Evolutionary conservation across 2,888 invertebrate genomes (phyloP).

Genomic region (Patella ulyssiponensis): DNA sequence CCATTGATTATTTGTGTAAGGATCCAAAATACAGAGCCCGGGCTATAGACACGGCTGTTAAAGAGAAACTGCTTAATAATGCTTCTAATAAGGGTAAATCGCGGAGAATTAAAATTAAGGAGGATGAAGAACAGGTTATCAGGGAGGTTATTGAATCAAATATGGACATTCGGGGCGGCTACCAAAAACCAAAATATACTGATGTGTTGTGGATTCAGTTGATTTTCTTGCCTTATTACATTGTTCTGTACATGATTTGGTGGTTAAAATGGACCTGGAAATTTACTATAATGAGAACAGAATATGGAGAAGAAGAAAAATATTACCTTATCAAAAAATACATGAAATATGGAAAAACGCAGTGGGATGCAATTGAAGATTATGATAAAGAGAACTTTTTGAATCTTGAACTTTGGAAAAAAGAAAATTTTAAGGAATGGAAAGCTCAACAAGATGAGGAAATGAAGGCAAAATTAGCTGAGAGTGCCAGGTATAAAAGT

Average conservation of each 20-base stretch:
- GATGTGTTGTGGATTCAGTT: conserved; percentile 89
- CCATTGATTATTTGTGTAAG: conserved; percentile 88
- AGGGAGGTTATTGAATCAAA: conserved; percentile 89
- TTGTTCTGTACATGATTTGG: conserved; percentile 82
- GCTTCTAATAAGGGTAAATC: conserved; percentile 37
- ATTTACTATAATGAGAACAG: conserved; percentile 82
- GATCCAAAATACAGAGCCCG: conserved; percentile 85
- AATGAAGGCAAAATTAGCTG: conserved; percentile 86
- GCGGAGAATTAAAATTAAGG: conserved; percentile 74
- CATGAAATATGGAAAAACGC: conserved; percentile 76
- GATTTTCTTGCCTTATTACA: conserved; percentile 81
- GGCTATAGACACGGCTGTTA: conserved; percentile 79
- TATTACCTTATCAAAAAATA: conserved; percentile 85
- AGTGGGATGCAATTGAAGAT: conserved; percentile 79
- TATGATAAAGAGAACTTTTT: conserved; percentile 82
- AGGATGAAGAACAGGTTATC: conserved; percentile 86
- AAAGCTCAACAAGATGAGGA: conserved; percentile 87
- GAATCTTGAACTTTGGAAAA: conserved; percentile 85
- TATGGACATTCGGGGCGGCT: conserved; percentile 94
- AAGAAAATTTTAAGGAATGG: conserved; percentile 85
- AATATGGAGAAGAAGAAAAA: conserved; percentile 88
- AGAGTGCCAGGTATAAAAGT: conserved; percentile 89
- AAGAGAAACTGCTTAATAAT: conserved; percentile 75
- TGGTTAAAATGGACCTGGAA: conserved; percentile 86
- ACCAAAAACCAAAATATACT: conserved; percentile 82